phyloP scores from a whole-genome alignment of 1,140 invertebrate genomes.

The Drosophila ambigua region DNA sequence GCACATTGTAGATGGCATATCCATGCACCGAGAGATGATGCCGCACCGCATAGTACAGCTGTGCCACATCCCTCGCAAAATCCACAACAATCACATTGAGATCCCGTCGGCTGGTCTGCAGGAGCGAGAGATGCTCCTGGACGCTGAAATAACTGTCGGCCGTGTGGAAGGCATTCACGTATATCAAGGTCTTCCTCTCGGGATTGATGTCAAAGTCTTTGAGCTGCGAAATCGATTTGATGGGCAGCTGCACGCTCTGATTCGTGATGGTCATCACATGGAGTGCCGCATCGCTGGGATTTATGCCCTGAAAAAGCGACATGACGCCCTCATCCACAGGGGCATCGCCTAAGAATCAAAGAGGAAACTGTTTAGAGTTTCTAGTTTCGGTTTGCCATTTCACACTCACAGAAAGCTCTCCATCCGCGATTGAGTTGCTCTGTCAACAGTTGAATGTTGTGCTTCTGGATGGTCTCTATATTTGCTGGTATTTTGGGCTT shows the following conservation, averaged over 20 bases:
- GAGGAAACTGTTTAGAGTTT: rapidly evolving
- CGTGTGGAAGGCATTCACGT: constrained; percentile 76
- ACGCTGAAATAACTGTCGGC: constrained; percentile 74
- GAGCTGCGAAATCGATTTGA: constrained; percentile 62
- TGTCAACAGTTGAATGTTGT: constrained; percentile 64
- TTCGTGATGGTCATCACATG: constrained; percentile 78
- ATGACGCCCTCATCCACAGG: constrained; percentile 79
- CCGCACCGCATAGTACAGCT: constrained; percentile 72
- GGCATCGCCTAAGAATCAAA: constrained; percentile 57
- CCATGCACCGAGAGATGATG: constrained; percentile 72
- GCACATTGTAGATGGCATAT: constrained; percentile 68
- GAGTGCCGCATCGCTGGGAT: constrained; percentile 69
- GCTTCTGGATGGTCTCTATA: constrained; percentile 61
- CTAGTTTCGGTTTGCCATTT: neutral
- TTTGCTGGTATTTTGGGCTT: neutral
- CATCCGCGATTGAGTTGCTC: constrained; percentile 68
- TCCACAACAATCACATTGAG: constrained; percentile 75
- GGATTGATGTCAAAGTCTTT: constrained; percentile 71
- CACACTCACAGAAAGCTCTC: constrained; percentile 75
- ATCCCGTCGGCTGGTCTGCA: constrained; percentile 65
- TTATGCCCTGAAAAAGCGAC: constrained; percentile 74
- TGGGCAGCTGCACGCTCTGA: constrained; percentile 69
- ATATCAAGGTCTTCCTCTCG: constrained; percentile 68
- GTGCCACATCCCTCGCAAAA: constrained; percentile 69
- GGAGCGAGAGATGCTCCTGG: constrained; percentile 66